Base-by-base conservation (phyloP, 1,140 invertebrate genomes). In the Orchestia grillus region DNA sequence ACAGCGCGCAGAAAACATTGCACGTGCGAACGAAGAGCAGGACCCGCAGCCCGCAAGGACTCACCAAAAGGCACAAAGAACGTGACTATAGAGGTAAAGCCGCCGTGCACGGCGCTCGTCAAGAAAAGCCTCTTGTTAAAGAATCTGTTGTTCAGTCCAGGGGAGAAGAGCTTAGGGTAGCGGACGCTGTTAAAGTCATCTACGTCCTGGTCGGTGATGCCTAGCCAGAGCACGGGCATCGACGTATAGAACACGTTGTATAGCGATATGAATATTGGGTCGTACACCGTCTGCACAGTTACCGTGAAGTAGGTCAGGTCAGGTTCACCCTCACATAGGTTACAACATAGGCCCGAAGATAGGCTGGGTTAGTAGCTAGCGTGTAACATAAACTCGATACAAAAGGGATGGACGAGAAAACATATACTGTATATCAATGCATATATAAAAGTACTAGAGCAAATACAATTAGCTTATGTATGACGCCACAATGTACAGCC, bases 61-160 rank as follows among this genome's bases (percentile, higher is more conserved):
- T 98, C 97, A 98, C 99, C 99, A 97, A 99, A 99, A 0, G 99
- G 99, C 97, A 99, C 98, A 97, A 99, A 98, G 97, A 99, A 99
- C 96, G 99, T 98, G 96, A 99, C 98, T 97, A 99, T 98, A 95
- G 99, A 99, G n/a, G 99, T 99, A 97, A 99, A 98, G 97, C 99
- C 98, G 28, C 99, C 99, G 97, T 99, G 99, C 92, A 99, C 97
- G 44, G 99, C 99, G 97, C 99, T 99, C 97, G 98, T 98, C 97
- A 99, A 98, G 97, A 99, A 99, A 97, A 99, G 98, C 95, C 98
- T 98, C 97, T 99, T 99, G 97, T 99, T 99, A 97, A 99, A 99
- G 95, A 99, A 98, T 96, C 99, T 98, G 97, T 99, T 99, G 96
- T 98, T 98, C 97, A 99, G 98, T 45, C 99, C 99, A 0, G 99